Percentiles rank a stretch among this genome's conserved stretches.
These are phyloP conservation scores for Drosophila peninsularis DNA, from an alignment of 2,888 invertebrate species.

Conservation along the genomic window DNA sequence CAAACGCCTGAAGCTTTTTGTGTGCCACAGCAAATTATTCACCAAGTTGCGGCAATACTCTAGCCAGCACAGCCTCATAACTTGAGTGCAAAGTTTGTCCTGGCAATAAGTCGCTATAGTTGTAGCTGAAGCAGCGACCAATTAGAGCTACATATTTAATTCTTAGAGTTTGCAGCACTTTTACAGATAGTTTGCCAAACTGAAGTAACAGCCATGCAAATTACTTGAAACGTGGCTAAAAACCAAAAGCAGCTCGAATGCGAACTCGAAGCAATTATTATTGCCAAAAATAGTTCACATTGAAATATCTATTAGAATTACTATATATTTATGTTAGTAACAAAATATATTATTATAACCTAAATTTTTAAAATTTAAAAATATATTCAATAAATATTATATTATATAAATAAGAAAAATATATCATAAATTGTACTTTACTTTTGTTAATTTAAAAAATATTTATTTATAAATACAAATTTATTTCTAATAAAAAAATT, in stretches of 20 bases:
- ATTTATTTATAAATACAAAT: too few species aligned
- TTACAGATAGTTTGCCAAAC: background rate
- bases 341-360: too few species aligned
- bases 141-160: background rate
- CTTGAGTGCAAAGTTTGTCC: slow-evolving; percentile 7
- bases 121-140: background rate
- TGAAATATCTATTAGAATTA: too few species aligned
- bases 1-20: slow-evolving; percentile 63
- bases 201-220: background rate
- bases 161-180: background rate
- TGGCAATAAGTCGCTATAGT: background rate
- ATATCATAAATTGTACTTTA: too few species aligned
- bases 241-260: background rate
- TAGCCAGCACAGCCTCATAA: slow-evolving; percentile 19
- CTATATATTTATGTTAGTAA: too few species aligned
- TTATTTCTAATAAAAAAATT: too few species aligned
- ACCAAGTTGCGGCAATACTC: slow-evolving; percentile 56
- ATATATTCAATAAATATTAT: too few species aligned
- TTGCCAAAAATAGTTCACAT: background rate
- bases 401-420: too few species aligned
- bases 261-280: background rate
- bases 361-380: too few species aligned
- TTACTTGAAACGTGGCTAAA: background rate
- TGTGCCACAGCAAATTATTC: slow-evolving; percentile 65
- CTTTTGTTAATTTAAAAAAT: too few species aligned